Evolutionary conservation across 2,113 vertebrate genomes (phyloP).

Genomic region (Heliornis fulica): DNA sequence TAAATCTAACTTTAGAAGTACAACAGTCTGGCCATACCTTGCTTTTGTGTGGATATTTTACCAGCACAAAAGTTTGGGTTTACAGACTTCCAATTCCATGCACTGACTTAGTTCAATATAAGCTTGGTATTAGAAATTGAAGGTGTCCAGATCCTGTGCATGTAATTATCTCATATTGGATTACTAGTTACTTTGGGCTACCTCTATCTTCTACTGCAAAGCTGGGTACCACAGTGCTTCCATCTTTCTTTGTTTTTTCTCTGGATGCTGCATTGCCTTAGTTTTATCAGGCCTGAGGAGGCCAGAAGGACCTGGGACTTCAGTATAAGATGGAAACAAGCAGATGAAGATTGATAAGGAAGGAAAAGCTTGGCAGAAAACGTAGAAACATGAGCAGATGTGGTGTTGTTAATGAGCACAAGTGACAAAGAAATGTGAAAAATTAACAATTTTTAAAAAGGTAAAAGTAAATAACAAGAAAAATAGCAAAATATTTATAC

Average conservation of each 20-base stretch:
- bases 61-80: background rate
- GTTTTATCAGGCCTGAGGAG: background rate
- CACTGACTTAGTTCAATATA: background rate
- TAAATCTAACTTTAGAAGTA: background rate
- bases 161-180: background rate
- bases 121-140: background rate
- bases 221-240: background rate
- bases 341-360: background rate
- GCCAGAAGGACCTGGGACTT: background rate
- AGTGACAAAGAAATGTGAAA: background rate
- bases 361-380: background rate
- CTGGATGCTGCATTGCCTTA: background rate
- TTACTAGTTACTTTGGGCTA: background rate
- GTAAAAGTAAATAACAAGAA: background rate
- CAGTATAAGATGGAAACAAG: background rate
- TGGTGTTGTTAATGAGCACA: background rate
- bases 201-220: background rate
- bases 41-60: background rate
- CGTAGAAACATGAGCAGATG: background rate
- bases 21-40: background rate
- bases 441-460: background rate
- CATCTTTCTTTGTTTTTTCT: background rate
- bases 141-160: background rate
- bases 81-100: background rate
- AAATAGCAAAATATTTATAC: background rate